Base-by-base conservation (phyloP, 64 coral and sea anemone genomes). In the Stichodactyla helianthus region DNA sequence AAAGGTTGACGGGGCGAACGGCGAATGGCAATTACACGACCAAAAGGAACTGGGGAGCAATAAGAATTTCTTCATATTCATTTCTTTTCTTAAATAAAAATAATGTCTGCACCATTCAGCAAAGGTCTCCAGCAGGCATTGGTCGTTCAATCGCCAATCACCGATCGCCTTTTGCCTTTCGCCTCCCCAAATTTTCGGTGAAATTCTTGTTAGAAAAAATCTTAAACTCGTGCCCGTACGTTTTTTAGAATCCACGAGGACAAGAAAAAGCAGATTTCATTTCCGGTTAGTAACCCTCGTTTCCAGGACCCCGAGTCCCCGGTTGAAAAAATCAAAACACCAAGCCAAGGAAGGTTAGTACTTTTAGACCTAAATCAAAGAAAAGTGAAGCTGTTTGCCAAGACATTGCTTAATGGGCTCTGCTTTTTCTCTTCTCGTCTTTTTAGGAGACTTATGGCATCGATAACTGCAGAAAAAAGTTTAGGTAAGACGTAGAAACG, bases 181-280 rank as follows among this genome's bases (percentile, higher is more conserved):
- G 31, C 31, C 31, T 2, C 2, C 28, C 35, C 35, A 44, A 2
- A 3, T 44, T 2, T 44, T 44, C 35, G 35, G 35, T 44, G 35
- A 44, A 58, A 58, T 58, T 58, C 55, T 58, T 58, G 8, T 58
- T 1, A 3, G 55, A 59, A 59, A 59, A 59, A 16, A 59, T 12
- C 10, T 59, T 59, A 12, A 10, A 59, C 56, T n/a, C 19, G 2
- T 6, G 68, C 23, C 15, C 14, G 6, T 10, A 55, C 62, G 62
- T n/a, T 19, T 71, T 16, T 7, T 61, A 96, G 94, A 83, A 96
- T 96, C 85, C 94, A 96, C 59, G 94, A 96, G 54, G 94, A 96
- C 50, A 96, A 96, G 88, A 96, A 96, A 77, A 93, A 81, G 74
- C 78, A 88, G 9, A 96, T 96, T 67, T 96, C 94, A 28, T 96